A percentile compares a stretch with the other conserved stretches of the same genome.
phyloP scores from a whole-genome alignment of 1,140 invertebrate species.

The Nasonia longicornis region DNA sequence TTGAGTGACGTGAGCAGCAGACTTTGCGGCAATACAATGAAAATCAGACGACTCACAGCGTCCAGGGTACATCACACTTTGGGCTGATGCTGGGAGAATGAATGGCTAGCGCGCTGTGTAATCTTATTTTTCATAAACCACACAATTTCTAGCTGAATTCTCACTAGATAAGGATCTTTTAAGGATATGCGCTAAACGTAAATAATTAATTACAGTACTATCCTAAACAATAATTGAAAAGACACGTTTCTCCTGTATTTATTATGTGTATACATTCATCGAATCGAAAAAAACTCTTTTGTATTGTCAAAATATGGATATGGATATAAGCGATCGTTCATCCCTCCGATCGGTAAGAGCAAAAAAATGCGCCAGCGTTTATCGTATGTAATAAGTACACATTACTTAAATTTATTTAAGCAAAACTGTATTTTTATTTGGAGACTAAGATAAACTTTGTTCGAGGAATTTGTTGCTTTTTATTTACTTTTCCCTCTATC shows the following conservation, averaged over 20 bases:
- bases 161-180: slow-evolving; percentile 62
- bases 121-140: slow-evolving; percentile 65
- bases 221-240: slow-evolving; percentile 60
- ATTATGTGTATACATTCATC: slow-evolving; percentile 63
- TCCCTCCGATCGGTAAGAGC: slow-evolving; percentile 36
- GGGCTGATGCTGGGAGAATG: slow-evolving; percentile 34
- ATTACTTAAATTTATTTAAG: slow-evolving; percentile 50
- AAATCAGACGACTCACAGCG: slow-evolving; percentile 29
- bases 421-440: slow-evolving; percentile 49
- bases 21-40: slow-evolving; percentile 31
- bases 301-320: slow-evolving; percentile 48
- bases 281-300: slow-evolving; percentile 45
- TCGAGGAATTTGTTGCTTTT: slow-evolving; percentile 40
- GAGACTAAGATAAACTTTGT: slow-evolving; percentile 48
- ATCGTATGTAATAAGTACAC: slow-evolving; percentile 47
- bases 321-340: slow-evolving; percentile 44
- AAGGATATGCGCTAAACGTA: slow-evolving; percentile 56
- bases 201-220: slow-evolving; percentile 47
- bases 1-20: slow-evolving; percentile 35
- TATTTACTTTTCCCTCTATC: background rate
- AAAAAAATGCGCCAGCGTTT: slow-evolving; percentile 41
- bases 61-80: slow-evolving; percentile 19
- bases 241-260: slow-evolving; percentile 61
- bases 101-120: slow-evolving; percentile 54
- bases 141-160: slow-evolving; percentile 65